These are phyloP conservation scores for Philaethria dido DNA, from an alignment of 2,888 invertebrate genomes.

Conservation along the genomic window DNA sequence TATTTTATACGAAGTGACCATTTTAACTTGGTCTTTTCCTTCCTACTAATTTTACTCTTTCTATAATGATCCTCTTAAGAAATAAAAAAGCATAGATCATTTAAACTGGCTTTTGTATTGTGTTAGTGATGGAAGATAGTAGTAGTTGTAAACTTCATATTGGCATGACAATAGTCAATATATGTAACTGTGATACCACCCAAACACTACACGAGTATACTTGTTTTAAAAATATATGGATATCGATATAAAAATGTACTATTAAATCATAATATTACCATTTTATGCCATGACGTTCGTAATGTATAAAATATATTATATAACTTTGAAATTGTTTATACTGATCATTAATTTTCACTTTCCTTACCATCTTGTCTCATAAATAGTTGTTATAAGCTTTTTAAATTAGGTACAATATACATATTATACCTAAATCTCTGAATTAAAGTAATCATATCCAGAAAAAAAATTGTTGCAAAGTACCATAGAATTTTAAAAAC, in stretches of 20 bases:
- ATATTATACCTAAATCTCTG: no score
- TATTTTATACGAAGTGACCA: slow-evolving; percentile 61
- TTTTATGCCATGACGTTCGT: no score
- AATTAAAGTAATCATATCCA: no score
- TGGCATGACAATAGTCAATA: slow-evolving; percentile 35
- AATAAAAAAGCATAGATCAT: slow-evolving; percentile 27
- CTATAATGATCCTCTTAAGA: slow-evolving; percentile 15
- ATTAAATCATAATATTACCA: not conserved
- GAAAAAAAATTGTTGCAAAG: no score
- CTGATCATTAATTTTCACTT: no score
- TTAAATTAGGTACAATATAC: no score
- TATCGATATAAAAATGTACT: no score
- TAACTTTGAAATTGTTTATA: not conserved
- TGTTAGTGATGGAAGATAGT: slow-evolving; percentile 34
- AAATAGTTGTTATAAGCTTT: not conserved
- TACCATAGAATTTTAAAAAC: no score
- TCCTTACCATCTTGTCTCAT: no score
- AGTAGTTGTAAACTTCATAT: slow-evolving; percentile 34
- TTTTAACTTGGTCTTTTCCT: slow-evolving; percentile 37
- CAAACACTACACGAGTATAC: not conserved
- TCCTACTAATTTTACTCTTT: slow-evolving; percentile 24
- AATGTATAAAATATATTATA: not conserved
- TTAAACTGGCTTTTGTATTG: slow-evolving; percentile 31
- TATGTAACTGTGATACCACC: slow-evolving; percentile 6
- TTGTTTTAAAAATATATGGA: not conserved